Percentiles rank a stretch among this genome's conserved stretches.
Evolutionary conservation across 2,113 vertebrate species (phyloP).

Genomic region (Callorhinus ursinus): DNA sequence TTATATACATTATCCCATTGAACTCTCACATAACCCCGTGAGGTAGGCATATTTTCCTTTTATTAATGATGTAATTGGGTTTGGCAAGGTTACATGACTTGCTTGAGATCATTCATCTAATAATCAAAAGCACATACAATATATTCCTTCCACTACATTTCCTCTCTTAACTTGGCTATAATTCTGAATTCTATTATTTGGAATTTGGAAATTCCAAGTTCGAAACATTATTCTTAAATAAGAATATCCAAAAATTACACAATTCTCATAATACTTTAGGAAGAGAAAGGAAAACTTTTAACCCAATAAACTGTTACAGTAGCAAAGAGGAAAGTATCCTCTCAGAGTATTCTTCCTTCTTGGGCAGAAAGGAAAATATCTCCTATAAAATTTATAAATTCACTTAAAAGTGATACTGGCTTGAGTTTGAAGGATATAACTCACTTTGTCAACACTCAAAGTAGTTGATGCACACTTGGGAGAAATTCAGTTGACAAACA

Average conservation of each 20-base stretch:
- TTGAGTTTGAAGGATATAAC: neutral
- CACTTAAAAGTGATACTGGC: conserved; percentile 27
- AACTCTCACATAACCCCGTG: neutral
- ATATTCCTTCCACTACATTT: neutral
- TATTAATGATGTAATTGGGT: neutral
- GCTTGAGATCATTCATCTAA: neutral
- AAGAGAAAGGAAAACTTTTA: conserved; percentile 33
- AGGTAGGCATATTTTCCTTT: neutral
- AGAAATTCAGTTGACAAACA: neutral
- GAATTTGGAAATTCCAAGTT: neutral
- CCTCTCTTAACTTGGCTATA: neutral
- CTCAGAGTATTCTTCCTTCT: neutral
- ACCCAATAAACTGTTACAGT: neutral
- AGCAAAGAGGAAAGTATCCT: conserved; percentile 8
- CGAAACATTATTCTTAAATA: neutral
- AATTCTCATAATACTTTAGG: neutral
- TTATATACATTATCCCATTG: neutral
- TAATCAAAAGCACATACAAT: neutral
- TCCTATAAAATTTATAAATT: conserved; percentile 26
- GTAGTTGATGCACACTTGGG: neutral
- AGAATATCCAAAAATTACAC: neutral
- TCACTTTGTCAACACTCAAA: conserved; percentile 21
- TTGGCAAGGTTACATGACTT: neutral
- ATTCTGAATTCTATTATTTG: neutral
- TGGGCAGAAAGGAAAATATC: neutral